Evolutionary conservation across 1,140 invertebrate species (phyloP).

Genomic region (Eueides isabella): DNA sequence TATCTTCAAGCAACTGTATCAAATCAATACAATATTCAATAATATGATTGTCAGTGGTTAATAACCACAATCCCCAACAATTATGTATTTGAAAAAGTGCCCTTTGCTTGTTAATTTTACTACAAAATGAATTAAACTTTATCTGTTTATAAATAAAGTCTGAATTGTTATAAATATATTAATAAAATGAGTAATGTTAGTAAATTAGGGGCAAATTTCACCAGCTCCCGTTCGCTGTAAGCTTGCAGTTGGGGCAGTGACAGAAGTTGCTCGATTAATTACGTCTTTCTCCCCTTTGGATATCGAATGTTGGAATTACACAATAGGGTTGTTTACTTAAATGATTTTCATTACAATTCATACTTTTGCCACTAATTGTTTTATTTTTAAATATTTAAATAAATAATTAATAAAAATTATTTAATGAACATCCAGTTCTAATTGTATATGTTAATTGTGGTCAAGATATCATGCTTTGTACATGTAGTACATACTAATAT

Average conservation of each 20-base stretch:
- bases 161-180: constrained; percentile 28
- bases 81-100: constrained; percentile 70
- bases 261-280: constrained; percentile 75
- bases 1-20: constrained; percentile 22
- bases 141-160: constrained; percentile 39
- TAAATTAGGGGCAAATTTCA: constrained; percentile 62
- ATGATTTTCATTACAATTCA: constrained; percentile 54
- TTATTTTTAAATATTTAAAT: background rate
- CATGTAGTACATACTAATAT: background rate
- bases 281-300: constrained; percentile 65
- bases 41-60: constrained; percentile 62
- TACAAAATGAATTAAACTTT: constrained; percentile 41
- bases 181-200: constrained; percentile 41
- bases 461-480: background rate
- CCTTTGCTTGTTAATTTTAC: constrained; percentile 38
- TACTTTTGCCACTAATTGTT: constrained; percentile 32
- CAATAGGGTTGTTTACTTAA: constrained; percentile 64
- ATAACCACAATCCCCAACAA: constrained; percentile 66
- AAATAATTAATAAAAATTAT: too few species aligned
- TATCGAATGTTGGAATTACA: constrained; percentile 58
- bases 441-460: constrained; percentile 2
- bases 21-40: constrained; percentile 52
- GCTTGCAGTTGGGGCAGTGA: constrained; percentile 51
- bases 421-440: background rate
- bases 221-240: constrained; percentile 49